Evolutionary conservation across 2,113 vertebrate species (phyloP).

Genomic region (Phrynosoma blainvillii): DNA sequence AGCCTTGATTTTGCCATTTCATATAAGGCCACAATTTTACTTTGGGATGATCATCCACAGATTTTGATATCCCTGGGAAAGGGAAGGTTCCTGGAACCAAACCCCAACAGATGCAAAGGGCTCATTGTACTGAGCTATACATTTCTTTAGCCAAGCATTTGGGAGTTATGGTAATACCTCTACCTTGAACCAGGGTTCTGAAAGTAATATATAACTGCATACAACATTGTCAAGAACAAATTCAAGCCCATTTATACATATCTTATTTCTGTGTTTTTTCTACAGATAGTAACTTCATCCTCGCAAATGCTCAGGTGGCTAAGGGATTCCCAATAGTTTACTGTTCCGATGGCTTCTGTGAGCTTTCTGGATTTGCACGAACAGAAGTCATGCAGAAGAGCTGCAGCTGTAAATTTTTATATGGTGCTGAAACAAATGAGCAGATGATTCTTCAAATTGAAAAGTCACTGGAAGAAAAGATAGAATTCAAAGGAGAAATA

Average conservation of each 20-base stretch:
- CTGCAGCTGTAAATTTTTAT: slow-evolving; percentile 96
- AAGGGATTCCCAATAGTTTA: slow-evolving; percentile 98
- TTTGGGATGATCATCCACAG: too few species aligned
- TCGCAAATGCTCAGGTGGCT: slow-evolving; percentile 96
- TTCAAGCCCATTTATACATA: slow-evolving; percentile 34
- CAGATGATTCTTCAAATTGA: slow-evolving; percentile 92
- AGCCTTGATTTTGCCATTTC: too few species aligned
- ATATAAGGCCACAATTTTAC: too few species aligned
- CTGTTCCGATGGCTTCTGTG: slow-evolving; percentile 99
- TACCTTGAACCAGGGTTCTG: not conserved
- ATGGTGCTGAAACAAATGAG: slow-evolving; percentile 91
- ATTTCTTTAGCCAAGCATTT: not conserved
- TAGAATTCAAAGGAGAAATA: slow-evolving; percentile 97
- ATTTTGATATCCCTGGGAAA: too few species aligned
- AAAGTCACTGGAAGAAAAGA: slow-evolving; percentile 91
- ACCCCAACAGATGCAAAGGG: too few species aligned
- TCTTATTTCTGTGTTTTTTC: slow-evolving; percentile 56
- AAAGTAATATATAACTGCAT: not conserved
- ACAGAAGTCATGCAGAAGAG: slow-evolving; percentile 99
- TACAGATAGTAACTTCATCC: slow-evolving; percentile 98
- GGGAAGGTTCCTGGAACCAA: too few species aligned
- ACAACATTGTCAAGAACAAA: fast-evolving
- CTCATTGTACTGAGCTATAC: not conserved
- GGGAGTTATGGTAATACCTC: not conserved
- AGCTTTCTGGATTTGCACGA: slow-evolving; percentile 93